These are phyloP conservation scores for Tringa solitaria DNA, from an alignment of 2,113 vertebrate genomes.

Conservation along the genomic window DNA sequence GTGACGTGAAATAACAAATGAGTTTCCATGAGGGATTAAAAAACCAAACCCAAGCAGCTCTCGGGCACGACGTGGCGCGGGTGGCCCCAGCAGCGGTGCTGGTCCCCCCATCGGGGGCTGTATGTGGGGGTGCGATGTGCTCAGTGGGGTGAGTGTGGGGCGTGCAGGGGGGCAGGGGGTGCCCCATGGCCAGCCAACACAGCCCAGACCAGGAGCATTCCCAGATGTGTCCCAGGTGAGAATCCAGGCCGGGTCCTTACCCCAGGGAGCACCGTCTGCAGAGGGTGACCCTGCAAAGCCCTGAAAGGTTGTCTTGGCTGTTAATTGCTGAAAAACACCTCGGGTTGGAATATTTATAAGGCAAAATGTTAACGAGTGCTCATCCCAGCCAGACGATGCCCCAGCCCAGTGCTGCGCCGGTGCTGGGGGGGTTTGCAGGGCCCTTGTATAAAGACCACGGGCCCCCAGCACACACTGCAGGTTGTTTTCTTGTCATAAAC, in stretches of 20 bases:
- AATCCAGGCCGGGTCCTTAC: not conserved
- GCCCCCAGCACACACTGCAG: not conserved
- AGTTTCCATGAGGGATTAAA: not conserved
- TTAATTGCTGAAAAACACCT: not conserved
- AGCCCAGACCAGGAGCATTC: not conserved
- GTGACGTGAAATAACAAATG: not conserved
- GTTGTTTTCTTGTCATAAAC: not conserved
- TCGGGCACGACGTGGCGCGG: not conserved
- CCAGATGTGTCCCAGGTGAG: not conserved
- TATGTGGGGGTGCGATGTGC: rapidly evolving
- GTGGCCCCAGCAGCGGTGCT: not conserved
- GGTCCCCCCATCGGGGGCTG: rapidly evolving
- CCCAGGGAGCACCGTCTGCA: not conserved
- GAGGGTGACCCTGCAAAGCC: not conserved
- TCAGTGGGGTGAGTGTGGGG: rapidly evolving
- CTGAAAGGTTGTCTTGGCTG: not conserved
- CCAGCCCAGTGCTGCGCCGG: not conserved
- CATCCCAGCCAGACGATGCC: not conserved
- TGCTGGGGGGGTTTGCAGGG: not conserved
- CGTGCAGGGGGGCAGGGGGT: rapidly evolving
- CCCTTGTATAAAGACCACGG: not conserved
- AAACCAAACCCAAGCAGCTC: not conserved
- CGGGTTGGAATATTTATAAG: not conserved
- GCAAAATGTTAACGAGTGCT: not conserved
- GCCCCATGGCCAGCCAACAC: not conserved